Conservation (phyloP, 2,888 invertebrate species). For the Pandemis heparana region DNA sequence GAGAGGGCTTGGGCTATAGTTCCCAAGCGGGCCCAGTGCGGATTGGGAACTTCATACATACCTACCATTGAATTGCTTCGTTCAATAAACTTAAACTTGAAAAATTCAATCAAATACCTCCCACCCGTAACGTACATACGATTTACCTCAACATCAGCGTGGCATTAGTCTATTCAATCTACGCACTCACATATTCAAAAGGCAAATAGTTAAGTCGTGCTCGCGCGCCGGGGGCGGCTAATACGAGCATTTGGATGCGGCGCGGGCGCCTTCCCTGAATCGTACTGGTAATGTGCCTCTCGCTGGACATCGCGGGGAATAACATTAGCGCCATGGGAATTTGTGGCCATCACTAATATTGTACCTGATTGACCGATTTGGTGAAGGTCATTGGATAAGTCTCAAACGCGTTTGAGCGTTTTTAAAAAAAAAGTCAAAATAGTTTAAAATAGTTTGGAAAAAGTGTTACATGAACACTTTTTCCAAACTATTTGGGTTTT, state of each 20-base stretch:
- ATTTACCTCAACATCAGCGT: neutral
- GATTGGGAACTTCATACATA: too few species aligned
- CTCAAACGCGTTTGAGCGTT: too few species aligned
- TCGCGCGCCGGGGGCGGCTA: conserved; percentile 23
- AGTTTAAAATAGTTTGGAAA: too few species aligned
- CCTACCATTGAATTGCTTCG: too few species aligned
- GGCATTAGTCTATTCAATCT: conserved; percentile 29
- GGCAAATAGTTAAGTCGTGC: conserved; percentile 23
- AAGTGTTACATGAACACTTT: too few species aligned
- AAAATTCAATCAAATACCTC: neutral
- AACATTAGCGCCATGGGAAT: conserved; percentile 30
- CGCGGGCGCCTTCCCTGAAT: conserved; percentile 24
- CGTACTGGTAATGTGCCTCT: conserved; percentile 7
- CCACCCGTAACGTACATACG: neutral
- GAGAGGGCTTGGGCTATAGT: too few species aligned
- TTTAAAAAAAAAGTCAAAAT: too few species aligned
- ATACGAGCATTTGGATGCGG: conserved; percentile 37
- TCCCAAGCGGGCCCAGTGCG: too few species aligned
- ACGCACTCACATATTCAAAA: conserved; percentile 38
- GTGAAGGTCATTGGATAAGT: too few species aligned
- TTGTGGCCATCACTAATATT: conserved; percentile 1
- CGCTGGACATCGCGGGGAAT: conserved; percentile 14
- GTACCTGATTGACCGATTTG: too few species aligned
- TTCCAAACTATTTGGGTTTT: too few species aligned
- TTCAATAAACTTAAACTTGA: neutral